phyloP scores from a whole-genome alignment of 2,113 vertebrate species.

The Syngnathus floridae region DNA sequence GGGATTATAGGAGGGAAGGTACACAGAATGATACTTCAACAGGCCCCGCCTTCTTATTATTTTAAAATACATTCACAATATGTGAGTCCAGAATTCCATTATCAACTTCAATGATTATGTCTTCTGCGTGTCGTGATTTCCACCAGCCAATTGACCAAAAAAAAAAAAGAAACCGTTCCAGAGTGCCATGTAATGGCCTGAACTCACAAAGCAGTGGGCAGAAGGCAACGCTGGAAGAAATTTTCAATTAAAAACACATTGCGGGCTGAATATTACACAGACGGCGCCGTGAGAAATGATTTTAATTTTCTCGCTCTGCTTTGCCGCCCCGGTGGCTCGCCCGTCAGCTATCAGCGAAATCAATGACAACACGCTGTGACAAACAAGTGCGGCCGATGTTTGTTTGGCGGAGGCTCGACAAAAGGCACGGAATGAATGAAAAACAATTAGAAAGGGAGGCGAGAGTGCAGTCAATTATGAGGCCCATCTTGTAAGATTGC shows the following conservation, averaged over 20 bases:
- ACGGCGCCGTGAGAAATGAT: background rate
- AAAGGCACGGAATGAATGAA: background rate
- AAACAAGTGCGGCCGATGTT: conserved; percentile 12
- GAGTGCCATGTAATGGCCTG: background rate
- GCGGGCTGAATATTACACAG: background rate
- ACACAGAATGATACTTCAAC: no score
- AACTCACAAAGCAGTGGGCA: background rate
- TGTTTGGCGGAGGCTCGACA: conserved; percentile 1
- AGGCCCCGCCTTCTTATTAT: no score
- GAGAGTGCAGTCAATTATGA: conserved; percentile 61
- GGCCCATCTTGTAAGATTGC: conserved; percentile 55
- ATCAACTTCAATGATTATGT: background rate
- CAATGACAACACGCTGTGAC: conserved; percentile 34
- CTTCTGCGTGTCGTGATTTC: background rate
- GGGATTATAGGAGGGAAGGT: background rate
- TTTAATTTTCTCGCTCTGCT: conserved; percentile 9
- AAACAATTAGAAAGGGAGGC: conserved; percentile 33
- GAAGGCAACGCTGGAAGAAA: background rate
- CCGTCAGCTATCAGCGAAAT: conserved; percentile 43
- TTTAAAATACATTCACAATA: no score
- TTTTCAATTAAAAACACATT: conserved; percentile 18
- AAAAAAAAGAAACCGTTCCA: background rate
- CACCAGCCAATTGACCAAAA: background rate
- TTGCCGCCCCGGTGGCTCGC: conserved; percentile 17
- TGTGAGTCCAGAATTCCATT: no score